phyloP scores from a whole-genome alignment of 2,113 vertebrate genomes.

The Struthio camelus region DNA sequence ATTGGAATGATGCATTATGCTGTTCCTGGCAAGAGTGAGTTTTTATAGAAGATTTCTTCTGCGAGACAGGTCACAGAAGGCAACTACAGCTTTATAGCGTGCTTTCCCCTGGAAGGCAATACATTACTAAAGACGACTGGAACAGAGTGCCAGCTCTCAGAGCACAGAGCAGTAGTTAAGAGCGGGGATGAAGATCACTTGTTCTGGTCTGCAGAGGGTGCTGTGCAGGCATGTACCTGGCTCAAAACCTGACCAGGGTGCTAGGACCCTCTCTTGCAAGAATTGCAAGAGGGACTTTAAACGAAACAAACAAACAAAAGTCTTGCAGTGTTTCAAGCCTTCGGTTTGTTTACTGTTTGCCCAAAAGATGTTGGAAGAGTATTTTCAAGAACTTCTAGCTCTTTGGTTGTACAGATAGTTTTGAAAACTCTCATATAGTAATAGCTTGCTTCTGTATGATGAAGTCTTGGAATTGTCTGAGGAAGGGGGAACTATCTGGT shows the following conservation, averaged over 20 bases:
- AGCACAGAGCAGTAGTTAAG: background rate
- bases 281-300: background rate
- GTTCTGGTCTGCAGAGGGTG: background rate
- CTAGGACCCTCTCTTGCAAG: background rate
- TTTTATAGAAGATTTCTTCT: background rate
- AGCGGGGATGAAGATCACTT: background rate
- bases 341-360: background rate
- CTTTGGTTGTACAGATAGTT: background rate
- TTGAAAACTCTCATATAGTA: background rate
- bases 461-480: background rate
- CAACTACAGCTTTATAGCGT: background rate
- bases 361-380: background rate
- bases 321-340: background rate
- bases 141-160: background rate
- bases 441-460: background rate
- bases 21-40: background rate
- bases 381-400: background rate
- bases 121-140: accelerated
- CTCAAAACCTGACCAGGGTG: background rate
- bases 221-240: accelerated
- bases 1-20: background rate
- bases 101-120: accelerated
- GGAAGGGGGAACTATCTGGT: background rate
- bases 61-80: background rate
- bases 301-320: no score